Percentiles rank a stretch among this genome's conserved stretches.
Conservation (phyloP, 2,888 invertebrate species). For the Graphium colonna region DNA sequence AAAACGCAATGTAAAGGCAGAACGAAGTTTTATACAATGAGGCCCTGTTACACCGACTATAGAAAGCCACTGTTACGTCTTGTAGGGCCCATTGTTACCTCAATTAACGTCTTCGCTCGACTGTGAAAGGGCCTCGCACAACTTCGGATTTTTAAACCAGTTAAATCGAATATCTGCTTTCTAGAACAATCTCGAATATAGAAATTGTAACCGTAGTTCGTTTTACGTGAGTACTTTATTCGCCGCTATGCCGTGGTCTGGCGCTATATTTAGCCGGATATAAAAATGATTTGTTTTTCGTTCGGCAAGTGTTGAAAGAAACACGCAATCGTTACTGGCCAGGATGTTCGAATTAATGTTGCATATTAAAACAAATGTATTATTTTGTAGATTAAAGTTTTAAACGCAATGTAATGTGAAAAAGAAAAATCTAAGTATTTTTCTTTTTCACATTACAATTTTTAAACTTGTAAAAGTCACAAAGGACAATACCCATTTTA, state of each 20-base stretch:
- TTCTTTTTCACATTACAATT: no score
- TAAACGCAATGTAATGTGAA: no score
- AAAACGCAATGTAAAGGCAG: slow-evolving; percentile 19
- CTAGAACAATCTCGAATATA: background rate
- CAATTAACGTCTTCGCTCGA: slow-evolving; percentile 58
- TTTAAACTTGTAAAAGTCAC: no score
- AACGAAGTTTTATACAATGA: slow-evolving; percentile 38
- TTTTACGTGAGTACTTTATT: background rate
- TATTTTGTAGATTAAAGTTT: no score
- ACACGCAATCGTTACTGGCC: background rate
- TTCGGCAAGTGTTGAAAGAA: slow-evolving; percentile 16
- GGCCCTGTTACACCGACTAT: slow-evolving; percentile 44
- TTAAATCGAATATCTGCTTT: no score
- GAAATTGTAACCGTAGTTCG: background rate
- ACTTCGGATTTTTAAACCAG: slow-evolving; percentile 3
- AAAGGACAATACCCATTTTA: no score
- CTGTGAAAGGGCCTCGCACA: slow-evolving; percentile 49
- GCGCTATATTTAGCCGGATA: slow-evolving; percentile 59
- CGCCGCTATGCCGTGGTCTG: slow-evolving; percentile 28
- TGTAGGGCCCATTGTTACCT: slow-evolving; percentile 57
- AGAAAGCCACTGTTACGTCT: slow-evolving; percentile 50
- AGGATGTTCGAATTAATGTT: no score
- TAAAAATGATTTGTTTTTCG: slow-evolving; percentile 56
- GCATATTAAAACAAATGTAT: no score
- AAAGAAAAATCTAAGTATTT: no score